Base-by-base conservation (phyloP, 2,113 vertebrate genomes). In the Anas platyrhynchos region DNA sequence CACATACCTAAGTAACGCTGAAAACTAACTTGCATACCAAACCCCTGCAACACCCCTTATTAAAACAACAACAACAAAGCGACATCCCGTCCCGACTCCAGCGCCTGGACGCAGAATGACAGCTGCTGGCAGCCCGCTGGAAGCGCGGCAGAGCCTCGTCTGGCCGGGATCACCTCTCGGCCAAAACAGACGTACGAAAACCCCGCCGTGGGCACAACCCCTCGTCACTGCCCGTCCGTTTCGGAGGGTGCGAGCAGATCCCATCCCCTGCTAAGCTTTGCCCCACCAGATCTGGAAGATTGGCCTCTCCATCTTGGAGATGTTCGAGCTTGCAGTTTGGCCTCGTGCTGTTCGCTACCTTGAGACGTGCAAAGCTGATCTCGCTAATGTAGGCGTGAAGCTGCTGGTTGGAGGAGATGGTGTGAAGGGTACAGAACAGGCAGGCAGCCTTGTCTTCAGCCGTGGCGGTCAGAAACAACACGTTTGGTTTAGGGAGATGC, bases 121-220 rank as follows among this genome's bases (percentile, higher is more conserved):
- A 2, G 85, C 74, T 41, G 9, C 73, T 75, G 84, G 84, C 31
- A 41, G 54, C 32, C 0, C 0, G 17, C 1, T 82, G 25, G 63
- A 83, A 85, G 46, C 29, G 36, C 58, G 69, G 65, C 25, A 55
- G 54, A 43, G 56, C 26, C 34, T 12, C 5, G 0, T 41, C 29
- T 69, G 88, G 29, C 80, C 84, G 79, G 36, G 66, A 17, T 54
- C 38, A 32, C 25, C 71, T n/a, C 75, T 88, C 34, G 17, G 56
- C 75, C 66, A 31, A 50, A 89, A 58, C 2, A 20, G 79, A 13
- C 32, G 16, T 29, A 3, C 2, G 2, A n/a, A 86, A 77, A 50
- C 26, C 4, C 36, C 58, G 76, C 26, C 7, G 2, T 38, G 63
- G 48, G 31, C 0, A 0, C 55, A 16, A 43, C 2, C 31, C 34